Conservation (phyloP, 2,797 vertebrate species). For the Phoebastria nigripes region DNA sequence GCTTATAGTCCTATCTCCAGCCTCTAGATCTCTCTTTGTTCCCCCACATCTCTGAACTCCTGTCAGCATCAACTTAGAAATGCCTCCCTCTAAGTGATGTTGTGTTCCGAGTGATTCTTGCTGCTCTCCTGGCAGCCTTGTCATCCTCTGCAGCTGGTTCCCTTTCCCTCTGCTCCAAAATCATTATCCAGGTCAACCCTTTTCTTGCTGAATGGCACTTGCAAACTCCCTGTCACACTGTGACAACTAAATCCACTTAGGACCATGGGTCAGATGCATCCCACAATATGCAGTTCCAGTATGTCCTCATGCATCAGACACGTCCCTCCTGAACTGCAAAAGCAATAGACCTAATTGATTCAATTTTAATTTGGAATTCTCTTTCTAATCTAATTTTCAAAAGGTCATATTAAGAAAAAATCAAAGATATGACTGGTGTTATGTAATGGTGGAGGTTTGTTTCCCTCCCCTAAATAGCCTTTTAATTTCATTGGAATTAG, state of each 20-base stretch:
- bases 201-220: not conserved
- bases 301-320: not conserved
- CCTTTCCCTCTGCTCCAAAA: not conserved
- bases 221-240: not conserved
- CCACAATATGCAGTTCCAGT: not conserved
- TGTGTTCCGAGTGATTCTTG: not conserved
- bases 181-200: not conserved
- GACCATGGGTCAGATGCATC: not conserved
- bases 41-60: not conserved
- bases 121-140: not conserved
- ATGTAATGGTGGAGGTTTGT: not conserved
- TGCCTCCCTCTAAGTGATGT: not conserved
- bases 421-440: not conserved
- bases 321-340: not conserved
- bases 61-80: not conserved
- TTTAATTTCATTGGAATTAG: not conserved
- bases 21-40: not conserved
- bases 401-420: not conserved
- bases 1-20: not conserved
- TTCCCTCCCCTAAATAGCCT: not conserved
- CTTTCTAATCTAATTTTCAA: slow-evolving; percentile 1
- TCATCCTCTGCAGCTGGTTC: not conserved
- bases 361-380: not conserved
- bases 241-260: not conserved
- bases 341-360: not conserved